Conservation (phyloP, 2,888 invertebrate genomes). For the Meiosimyza platycephala region DNA sequence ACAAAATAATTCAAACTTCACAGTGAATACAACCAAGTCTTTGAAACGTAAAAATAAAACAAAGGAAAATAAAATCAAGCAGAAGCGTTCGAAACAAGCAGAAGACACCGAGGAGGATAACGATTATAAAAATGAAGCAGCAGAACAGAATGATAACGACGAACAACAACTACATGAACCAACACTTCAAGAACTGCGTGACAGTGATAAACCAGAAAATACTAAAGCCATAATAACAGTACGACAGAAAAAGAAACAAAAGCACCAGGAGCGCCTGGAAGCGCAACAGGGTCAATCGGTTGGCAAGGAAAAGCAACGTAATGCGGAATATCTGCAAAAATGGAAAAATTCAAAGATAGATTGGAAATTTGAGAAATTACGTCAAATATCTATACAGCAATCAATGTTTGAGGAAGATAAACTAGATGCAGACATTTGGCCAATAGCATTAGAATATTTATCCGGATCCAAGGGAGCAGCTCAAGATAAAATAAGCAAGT, state of each 20-base stretch:
- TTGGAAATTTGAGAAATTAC: slow-evolving; percentile 85
- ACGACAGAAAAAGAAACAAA: slow-evolving; percentile 75
- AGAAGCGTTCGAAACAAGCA: slow-evolving; percentile 46
- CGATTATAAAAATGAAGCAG: not conserved
- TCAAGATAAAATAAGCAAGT: slow-evolving; percentile 72
- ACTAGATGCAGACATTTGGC: slow-evolving; percentile 74
- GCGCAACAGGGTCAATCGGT: slow-evolving; percentile 70
- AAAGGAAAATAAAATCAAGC: slow-evolving; percentile 31
- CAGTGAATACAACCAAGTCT: slow-evolving; percentile 39
- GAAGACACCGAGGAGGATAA: not conserved
- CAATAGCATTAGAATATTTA: slow-evolving; percentile 77
- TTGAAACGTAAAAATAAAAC: slow-evolving; percentile 47
- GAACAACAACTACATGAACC: slow-evolving; percentile 55
- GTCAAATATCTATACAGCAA: slow-evolving; percentile 81
- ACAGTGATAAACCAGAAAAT: slow-evolving; percentile 63
- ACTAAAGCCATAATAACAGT: slow-evolving; percentile 71
- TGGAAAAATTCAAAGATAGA: slow-evolving; percentile 78
- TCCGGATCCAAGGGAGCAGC: slow-evolving; percentile 77
- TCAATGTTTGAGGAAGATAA: slow-evolving; percentile 74
- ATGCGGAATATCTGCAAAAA: slow-evolving; percentile 75
- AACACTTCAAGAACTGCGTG: slow-evolving; percentile 58
- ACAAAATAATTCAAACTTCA: not conserved
- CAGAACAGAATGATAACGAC: slow-evolving; percentile 53
- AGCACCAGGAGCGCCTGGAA: slow-evolving; percentile 71
- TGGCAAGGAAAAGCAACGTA: slow-evolving; percentile 72